Conservation (phyloP, 2,113 vertebrate genomes). For the Lepidothrix coronata region DNA sequence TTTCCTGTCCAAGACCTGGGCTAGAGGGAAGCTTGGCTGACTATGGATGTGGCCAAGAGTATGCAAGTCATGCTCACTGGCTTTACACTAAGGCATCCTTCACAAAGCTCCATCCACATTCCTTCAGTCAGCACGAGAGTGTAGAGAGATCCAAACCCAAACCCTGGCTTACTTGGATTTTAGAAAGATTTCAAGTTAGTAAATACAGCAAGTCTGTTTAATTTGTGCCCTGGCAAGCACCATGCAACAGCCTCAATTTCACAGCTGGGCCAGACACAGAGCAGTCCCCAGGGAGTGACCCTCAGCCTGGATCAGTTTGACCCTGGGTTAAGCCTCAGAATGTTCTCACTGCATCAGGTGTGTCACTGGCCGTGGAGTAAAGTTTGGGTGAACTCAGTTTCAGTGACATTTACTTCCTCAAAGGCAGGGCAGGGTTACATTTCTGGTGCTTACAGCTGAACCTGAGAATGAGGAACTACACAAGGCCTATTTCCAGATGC, state of each 20-base stretch:
- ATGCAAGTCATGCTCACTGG: rapidly evolving
- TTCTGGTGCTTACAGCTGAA: background rate
- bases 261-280: background rate
- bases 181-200: background rate
- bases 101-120: background rate
- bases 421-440: background rate
- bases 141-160: background rate
- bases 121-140: background rate
- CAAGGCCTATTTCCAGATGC: background rate
- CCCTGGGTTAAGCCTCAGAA: background rate
- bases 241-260: background rate
- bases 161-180: background rate
- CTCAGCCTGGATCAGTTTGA: background rate
- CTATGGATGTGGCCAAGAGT: rapidly evolving
- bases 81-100: background rate
- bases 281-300: background rate
- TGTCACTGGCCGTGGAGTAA: background rate
- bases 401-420: background rate
- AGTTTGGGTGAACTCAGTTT: background rate
- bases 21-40: background rate
- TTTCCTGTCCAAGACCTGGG: background rate
- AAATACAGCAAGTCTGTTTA: background rate
- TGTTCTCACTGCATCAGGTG: background rate
- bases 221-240: background rate
- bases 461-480: background rate